Evolutionary conservation across 2,113 vertebrate species (phyloP).

Genomic region (Kryptolebias marmoratus): DNA sequence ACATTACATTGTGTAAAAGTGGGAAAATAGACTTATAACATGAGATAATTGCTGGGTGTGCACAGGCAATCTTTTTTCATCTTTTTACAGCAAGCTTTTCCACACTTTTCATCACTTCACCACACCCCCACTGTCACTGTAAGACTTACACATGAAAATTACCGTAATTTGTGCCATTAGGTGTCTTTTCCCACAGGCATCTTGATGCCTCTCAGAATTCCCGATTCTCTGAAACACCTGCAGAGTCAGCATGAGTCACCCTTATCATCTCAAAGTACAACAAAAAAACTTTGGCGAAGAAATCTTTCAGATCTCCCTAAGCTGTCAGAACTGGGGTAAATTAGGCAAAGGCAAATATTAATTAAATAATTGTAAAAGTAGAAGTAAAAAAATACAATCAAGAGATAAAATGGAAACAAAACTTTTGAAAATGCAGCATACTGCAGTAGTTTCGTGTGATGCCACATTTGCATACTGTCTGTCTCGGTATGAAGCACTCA

Average conservation of each 20-base stretch:
- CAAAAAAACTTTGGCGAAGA: constrained; percentile 6
- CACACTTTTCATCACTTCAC: neutral
- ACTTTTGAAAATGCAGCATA: neutral
- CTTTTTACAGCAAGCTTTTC: neutral
- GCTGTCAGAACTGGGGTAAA: neutral
- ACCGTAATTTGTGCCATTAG: constrained; percentile 48
- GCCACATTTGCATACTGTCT: constrained; percentile 17
- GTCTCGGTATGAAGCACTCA: constrained; percentile 28
- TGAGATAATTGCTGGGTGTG: neutral
- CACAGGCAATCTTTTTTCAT: neutral
- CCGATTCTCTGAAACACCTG: constrained; percentile 26
- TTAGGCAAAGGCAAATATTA: neutral
- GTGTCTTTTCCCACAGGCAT: constrained; percentile 31
- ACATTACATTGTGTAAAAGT: constrained; percentile 31
- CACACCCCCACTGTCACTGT: neutral
- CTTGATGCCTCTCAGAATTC: constrained; percentile 9
- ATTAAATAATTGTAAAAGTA: neutral
- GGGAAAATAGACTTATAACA: neutral
- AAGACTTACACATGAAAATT: constrained; percentile 23
- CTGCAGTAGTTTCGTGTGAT: neutral
- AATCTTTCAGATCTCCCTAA: neutral
- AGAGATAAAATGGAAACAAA: neutral
- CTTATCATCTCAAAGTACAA: constrained; percentile 8
- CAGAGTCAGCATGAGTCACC: constrained; percentile 43
- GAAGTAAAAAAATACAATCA: neutral